A percentile compares a stretch with the other conserved stretches of the same genome.
phyloP scores from a whole-genome alignment of 2,888 invertebrate genomes.

The Acrobasis repandana region DNA sequence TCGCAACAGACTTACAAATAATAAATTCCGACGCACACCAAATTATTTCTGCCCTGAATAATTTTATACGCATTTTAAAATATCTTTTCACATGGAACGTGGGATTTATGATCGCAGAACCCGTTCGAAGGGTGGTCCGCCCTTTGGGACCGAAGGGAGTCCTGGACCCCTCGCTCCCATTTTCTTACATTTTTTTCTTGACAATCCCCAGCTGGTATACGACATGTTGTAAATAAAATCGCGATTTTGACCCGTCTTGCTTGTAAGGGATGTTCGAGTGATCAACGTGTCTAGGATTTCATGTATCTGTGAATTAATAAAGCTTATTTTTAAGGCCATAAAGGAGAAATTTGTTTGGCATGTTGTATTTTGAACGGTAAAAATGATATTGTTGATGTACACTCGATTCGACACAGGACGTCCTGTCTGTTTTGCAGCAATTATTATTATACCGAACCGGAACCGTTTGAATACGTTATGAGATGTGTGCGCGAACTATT shows the following conservation, averaged over 20 bases:
- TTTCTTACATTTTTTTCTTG: conserved; percentile 79
- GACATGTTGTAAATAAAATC: conserved; percentile 81
- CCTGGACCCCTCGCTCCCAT: conserved; percentile 61
- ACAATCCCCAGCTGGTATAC: conserved; percentile 79
- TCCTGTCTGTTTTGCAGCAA: conserved; percentile 79
- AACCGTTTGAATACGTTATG: conserved; percentile 64
- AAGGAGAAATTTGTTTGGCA: conserved; percentile 37
- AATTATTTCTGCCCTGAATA: conserved; percentile 81
- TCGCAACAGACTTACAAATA: conserved; percentile 55
- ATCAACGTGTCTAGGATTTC: conserved; percentile 45
- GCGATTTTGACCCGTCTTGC: conserved; percentile 81
- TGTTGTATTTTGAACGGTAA: conserved; percentile 35
- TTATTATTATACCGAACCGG: conserved; percentile 74
- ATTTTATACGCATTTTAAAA: conserved; percentile 82
- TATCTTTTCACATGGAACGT: conserved; percentile 78
- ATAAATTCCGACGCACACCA: conserved; percentile 62
- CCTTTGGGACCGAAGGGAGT: conserved; percentile 53
- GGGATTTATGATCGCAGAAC: conserved; percentile 78
- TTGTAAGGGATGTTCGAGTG: conserved; percentile 68
- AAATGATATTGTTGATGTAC: conserved; percentile 45
- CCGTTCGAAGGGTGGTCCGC: conserved; percentile 77
- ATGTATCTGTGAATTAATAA: conserved; percentile 5
- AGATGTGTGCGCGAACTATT: conserved; percentile 34
- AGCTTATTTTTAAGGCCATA: conserved; percentile 33
- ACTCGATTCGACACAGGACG: conserved; percentile 75